These are phyloP conservation scores for Cephus cinctus DNA, from an alignment of 1,140 invertebrate species.

Conservation along the genomic window DNA sequence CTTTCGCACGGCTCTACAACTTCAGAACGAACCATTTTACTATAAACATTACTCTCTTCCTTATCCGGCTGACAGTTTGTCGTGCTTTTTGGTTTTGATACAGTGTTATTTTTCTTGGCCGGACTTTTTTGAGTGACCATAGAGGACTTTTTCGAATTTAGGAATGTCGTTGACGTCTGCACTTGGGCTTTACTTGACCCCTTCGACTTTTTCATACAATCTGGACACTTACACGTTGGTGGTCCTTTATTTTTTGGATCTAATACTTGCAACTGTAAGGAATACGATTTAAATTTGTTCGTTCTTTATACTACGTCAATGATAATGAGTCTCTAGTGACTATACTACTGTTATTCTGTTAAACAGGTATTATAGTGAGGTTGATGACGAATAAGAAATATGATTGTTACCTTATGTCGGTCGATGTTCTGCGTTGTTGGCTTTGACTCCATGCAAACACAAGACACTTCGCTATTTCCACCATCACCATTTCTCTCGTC, in stretches of 20 bases:
- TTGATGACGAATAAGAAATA: neutral
- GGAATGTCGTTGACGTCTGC: conserved; percentile 16
- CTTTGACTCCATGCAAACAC: conserved; percentile 34
- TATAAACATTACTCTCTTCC: too few relatives aligned
- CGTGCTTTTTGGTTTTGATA: conserved; percentile 17
- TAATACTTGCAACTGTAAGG: conserved; percentile 44
- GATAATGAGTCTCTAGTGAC: too few relatives aligned
- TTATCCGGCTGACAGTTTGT: too few relatives aligned
- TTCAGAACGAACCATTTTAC: conserved; percentile 16
- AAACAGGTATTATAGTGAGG: neutral
- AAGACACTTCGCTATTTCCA: conserved; percentile 23
- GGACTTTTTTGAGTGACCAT: conserved; percentile 19
- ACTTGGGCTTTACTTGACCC: conserved; percentile 21
- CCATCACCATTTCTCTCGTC: conserved; percentile 17
- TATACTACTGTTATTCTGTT: too few relatives aligned
- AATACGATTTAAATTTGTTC: conserved; percentile 12
- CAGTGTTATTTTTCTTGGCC: conserved; percentile 16
- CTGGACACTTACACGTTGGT: conserved; percentile 45
- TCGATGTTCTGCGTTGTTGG: conserved; percentile 38
- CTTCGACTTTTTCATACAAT: conserved; percentile 43
- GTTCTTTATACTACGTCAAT: too few relatives aligned
- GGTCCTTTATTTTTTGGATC: conserved; percentile 51
- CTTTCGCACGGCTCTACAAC: conserved; percentile 24
- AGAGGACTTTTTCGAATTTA: conserved; percentile 24
- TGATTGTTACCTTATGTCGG: conserved; percentile 42